phyloP scores from a whole-genome alignment of 2,888 invertebrate species.

The Caenorhabditis macrosperma region DNA sequence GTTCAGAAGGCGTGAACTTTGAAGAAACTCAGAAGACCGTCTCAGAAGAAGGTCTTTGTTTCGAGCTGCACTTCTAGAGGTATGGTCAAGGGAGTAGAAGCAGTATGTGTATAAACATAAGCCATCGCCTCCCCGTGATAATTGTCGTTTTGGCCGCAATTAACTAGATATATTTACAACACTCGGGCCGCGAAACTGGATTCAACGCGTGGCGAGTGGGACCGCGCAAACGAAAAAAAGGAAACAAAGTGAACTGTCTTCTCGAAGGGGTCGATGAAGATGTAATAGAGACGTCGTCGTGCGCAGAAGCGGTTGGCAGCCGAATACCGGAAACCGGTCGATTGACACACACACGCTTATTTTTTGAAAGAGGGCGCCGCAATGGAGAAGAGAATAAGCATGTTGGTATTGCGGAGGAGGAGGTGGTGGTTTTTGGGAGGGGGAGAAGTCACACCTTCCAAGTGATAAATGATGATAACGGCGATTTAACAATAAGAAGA shows the following conservation, averaged over 20 bases:
- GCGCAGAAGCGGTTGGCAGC: background rate
- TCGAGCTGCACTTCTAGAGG: too few relatives aligned
- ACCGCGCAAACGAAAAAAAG: conserved; percentile 2
- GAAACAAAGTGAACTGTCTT: conserved; percentile 31
- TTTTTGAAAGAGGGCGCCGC: background rate
- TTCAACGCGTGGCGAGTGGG: conserved; percentile 11
- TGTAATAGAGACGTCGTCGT: conserved; percentile 31
- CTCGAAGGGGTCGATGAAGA: conserved; percentile 22
- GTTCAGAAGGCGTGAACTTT: background rate
- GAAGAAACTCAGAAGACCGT: background rate
- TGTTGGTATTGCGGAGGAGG: conserved; percentile 6
- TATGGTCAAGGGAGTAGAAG: background rate
- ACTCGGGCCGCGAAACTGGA: conserved; percentile 19
- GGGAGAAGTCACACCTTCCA: conserved; percentile 9
- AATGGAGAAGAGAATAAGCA: background rate
- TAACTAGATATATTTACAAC: conserved; percentile 53
- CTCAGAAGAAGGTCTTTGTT: background rate
- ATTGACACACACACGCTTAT: conserved; percentile 11
- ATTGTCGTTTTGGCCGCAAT: conserved; percentile 37
- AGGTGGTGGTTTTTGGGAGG: background rate
- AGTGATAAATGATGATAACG: background rate
- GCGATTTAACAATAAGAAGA: background rate
- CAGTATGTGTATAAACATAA: conserved; percentile 1
- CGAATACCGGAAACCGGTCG: conserved; percentile 34
- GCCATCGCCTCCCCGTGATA: conserved; percentile 18